These are phyloP conservation scores for Vespertilio murinus DNA, from an alignment of 2,797 vertebrate genomes.

Conservation along the genomic window DNA sequence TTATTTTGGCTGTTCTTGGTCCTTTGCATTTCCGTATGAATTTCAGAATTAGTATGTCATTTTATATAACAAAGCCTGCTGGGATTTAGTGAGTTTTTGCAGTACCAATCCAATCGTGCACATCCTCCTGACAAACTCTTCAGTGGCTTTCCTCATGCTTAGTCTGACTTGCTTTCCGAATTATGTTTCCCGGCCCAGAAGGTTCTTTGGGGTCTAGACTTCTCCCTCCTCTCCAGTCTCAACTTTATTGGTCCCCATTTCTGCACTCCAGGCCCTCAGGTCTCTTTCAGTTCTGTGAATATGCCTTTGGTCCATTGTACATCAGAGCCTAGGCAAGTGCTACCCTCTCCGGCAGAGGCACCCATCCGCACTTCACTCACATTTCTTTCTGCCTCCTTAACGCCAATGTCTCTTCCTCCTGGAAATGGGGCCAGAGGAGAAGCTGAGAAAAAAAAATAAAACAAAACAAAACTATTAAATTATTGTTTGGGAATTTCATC, in stretches of 20 bases:
- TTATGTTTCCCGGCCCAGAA: neutral
- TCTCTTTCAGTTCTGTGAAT: neutral
- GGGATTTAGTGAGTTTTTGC: neutral
- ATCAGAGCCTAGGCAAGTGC: neutral
- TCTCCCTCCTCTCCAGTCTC: neutral
- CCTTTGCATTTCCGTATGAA: constrained; percentile 35
- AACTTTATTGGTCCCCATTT: neutral
- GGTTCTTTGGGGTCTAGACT: neutral
- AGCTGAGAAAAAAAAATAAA: neutral
- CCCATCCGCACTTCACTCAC: neutral
- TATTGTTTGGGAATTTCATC: constrained; percentile 35
- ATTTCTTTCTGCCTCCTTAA: neutral
- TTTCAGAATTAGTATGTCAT: constrained; percentile 46
- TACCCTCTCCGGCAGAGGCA: neutral
- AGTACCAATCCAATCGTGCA: neutral
- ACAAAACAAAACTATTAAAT: neutral
- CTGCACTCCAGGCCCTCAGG: neutral
- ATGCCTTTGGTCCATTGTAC: neutral
- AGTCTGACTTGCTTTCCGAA: neutral
- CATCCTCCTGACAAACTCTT: neutral
- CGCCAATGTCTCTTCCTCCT: neutral
- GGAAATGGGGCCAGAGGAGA: neutral
- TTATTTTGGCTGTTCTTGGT: constrained; percentile 51
- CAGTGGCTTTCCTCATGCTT: neutral
- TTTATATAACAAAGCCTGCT: constrained; percentile 30